Evolutionary conservation across 1,140 invertebrate genomes (phyloP), one percentile per base, ranked within the genome.

Genomic region (Phthorimaea operculella): DNA sequence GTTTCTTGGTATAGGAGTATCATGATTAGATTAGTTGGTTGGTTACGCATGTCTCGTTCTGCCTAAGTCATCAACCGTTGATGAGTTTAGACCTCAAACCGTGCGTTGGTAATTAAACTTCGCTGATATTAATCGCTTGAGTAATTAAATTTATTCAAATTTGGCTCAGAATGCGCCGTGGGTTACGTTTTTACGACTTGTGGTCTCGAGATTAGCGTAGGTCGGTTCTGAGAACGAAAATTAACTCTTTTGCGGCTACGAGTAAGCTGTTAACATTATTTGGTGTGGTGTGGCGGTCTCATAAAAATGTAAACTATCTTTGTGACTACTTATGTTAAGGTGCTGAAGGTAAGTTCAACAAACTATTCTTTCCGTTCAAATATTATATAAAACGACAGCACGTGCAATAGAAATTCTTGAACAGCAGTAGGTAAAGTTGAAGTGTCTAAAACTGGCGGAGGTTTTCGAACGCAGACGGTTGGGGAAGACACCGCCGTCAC

Each of bases 91-190:
- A 66, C 55, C 21, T 28, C 21, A 28, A 28, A 28, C 66, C 71
- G 67, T 69, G 69, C 66, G 60, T 68, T 58, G 68, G 66, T 80
- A 83, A 81, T 84, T 75, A 79, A 75, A 33, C 21, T 28, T 12
- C 57, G 47, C 52, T 60, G 63, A 63, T 68, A 79, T 77, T 81
- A 79, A 84, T 81, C 68, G 75, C 68, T 74, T 70, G 65, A 72
- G 71, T 75, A 78, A 79, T 79, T 80, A 66, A 79, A 73, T 72
- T 72, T 79, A 79, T 79, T 80, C 66, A 79, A 73, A 74, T 72
- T 71, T 73, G 54, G 68, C 61, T 59, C 54, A 60, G 55, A 70
- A 63, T 63, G 71, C 65, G 63, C 68, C 66, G 65, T 65, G 67
- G 62, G 58, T 66, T 54, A 68, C 55, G 57, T 75, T 83, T 79